Base-by-base conservation (phyloP, 1,140 invertebrate genomes). In the Piezodorus guildinii region DNA sequence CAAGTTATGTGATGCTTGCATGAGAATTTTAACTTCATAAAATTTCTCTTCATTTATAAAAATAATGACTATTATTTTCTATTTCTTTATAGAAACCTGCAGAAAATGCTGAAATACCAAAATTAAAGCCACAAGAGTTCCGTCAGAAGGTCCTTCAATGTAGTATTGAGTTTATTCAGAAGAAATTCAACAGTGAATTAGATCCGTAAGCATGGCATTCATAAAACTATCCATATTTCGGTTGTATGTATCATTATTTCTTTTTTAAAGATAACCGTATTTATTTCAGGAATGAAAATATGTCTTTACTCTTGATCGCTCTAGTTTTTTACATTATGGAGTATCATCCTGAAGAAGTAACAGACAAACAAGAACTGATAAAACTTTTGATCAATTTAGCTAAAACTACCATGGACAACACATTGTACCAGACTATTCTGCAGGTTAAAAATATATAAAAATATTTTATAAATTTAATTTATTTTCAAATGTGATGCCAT, bases 311-410 rank as follows among this genome's bases (percentile, higher is more conserved):
- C 16, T 85, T 71, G 88, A 85, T 64, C 84, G 78, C 82, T 30
- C 71, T 86, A 43, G 78, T 81, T 51, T 87, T 88, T 73, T 87
- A 83, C 69, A 71, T 88, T 14, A 71, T 88, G 59, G 86, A 90
- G 71, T 77, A 81, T 62, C 66, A 64, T 52, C 62, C 64, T 39
- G 39, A 66, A 54, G 67, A 66, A 16, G 17, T 68, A 0, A 49
- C 63, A n/a, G 60, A 65, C 60, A 19, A 27, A 5, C 63, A 58
- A 14, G 54, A 39, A 1, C 8, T 64, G 10, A 19, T 64, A 3
- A 46, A 59, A 45, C 16, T 23, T 4, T 30, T 64, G 12, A 23
- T 49, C 10, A 25, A 12, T 16, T 25, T 64, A 44, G 23, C 43
- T 1, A 58, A 60, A 43, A 64, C 51, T 23, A 30, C 63, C 0